These are phyloP conservation scores for Plagodis pulveraria DNA, from an alignment of 2,888 invertebrate species.

Conservation along the genomic window DNA sequence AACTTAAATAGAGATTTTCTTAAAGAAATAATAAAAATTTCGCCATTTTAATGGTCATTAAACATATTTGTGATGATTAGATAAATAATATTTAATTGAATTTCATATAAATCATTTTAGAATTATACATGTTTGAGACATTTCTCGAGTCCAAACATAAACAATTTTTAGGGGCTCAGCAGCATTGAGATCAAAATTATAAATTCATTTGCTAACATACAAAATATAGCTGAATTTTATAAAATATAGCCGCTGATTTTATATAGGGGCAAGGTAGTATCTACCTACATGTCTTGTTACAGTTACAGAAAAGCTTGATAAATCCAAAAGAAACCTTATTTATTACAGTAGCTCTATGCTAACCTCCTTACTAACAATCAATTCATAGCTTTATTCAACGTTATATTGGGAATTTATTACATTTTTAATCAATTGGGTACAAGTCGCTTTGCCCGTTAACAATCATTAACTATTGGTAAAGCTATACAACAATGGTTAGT, in stretches of 20 bases:
- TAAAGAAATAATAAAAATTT: constrained; percentile 53
- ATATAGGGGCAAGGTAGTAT: constrained; percentile 5
- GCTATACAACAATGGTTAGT: no score
- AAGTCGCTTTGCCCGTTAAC: no score
- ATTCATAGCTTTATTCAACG: no score
- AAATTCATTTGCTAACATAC: constrained; percentile 40
- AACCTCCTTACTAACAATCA: no score
- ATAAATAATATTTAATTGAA: constrained; percentile 13
- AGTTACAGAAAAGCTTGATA: no score
- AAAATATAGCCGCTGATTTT: constrained; percentile 7
- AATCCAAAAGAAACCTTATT: no score
- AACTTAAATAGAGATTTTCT: constrained; percentile 54
- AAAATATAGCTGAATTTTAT: constrained; percentile 3
- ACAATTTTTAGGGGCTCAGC: constrained; percentile 42
- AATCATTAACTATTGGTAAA: no score
- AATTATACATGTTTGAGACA: constrained; percentile 16
- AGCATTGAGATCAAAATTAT: constrained; percentile 68
- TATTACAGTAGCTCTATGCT: no score
- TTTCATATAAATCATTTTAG: constrained; percentile 12
- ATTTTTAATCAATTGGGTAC: no score
- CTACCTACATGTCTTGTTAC: no score
- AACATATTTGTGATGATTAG: constrained; percentile 56
- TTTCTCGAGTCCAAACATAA: constrained; percentile 25
- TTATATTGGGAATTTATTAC: no score
- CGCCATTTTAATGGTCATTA: constrained; percentile 43